Evolutionary conservation across 1,140 invertebrate species (phyloP), one percentile per base, ranked within the genome.

Genomic region (Drosophila gunungcola): DNA sequence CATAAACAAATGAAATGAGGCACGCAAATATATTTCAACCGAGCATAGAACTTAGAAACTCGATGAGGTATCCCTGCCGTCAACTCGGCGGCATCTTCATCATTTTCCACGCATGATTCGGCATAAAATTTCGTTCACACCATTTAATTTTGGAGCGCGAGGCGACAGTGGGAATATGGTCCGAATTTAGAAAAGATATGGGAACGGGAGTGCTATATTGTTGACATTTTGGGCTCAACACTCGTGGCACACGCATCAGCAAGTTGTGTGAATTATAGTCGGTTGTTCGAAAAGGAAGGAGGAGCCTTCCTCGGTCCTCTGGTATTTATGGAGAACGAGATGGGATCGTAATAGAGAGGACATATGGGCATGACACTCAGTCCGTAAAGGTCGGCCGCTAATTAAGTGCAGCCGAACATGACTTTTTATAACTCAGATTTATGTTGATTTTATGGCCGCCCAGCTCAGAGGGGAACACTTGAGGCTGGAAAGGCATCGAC

Each of bases 351-450:
- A 36, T 36, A 36, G 29, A 48, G 27, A 46, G 21, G 68, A 69
- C 78, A 81, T 77, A 67, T 81, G 73, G 72, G 60, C 79, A 77
- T 81, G 78, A 73, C 68, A 81, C 73, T 67, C 78, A 80, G 81
- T 57, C 43, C 25, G 11, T 51, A 60, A 73, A 85, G 82, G 79
- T 88, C 69, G 72, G 42, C 51, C 77, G 85, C 84, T 90, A 89
- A 89, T 89, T 89, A 89, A 89, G 84, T 89, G 84, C 84, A 89
- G 69, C 84, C 65, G 57, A 89, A 89, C 84, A 89, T 90, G 85
- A 79, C 80, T 90, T 89, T 89, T 89, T 89, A 89, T 90, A 89
- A 89, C 84, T 84, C 69, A 88, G 78, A 88, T 89, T 89, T 89
- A 89, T 89, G 84, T 83, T 89, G 60, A 67, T 90, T 90, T 89